Conservation (phyloP, 2,797 vertebrate genomes). For the Choloepus didactylus region DNA sequence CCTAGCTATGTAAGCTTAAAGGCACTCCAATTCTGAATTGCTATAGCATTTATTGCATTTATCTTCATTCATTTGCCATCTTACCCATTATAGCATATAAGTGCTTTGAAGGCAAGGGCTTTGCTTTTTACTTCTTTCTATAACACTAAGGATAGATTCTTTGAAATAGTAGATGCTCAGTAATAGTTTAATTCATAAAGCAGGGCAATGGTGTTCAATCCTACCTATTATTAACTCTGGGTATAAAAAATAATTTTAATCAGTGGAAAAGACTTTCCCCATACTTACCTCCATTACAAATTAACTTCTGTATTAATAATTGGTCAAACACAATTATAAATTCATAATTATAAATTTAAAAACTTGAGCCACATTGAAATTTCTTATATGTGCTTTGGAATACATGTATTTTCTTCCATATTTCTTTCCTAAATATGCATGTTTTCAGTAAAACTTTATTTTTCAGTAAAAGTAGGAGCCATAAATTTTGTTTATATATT, state of each 20-base stretch:
- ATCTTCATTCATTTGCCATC: background rate
- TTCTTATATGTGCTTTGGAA: background rate
- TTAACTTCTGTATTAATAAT: background rate
- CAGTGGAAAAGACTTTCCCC: background rate
- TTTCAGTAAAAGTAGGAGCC: background rate
- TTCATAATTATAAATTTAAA: background rate
- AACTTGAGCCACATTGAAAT: background rate
- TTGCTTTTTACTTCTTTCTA: background rate
- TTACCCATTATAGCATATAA: background rate
- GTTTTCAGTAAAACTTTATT: background rate
- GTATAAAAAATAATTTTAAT: conserved; percentile 5
- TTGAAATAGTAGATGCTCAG: background rate
- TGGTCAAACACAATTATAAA: background rate
- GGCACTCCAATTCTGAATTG: background rate
- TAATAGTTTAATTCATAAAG: background rate
- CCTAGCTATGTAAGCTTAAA: background rate
- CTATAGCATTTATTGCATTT: background rate
- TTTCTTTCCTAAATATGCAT: background rate
- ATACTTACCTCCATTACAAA: background rate
- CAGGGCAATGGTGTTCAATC: background rate
- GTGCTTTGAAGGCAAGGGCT: background rate
- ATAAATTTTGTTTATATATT: background rate
- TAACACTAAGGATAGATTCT: background rate
- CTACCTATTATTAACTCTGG: background rate
- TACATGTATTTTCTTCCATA: background rate